Evolutionary conservation across 2,797 vertebrate genomes (phyloP).

Genomic region (Poecilia wingei): DNA sequence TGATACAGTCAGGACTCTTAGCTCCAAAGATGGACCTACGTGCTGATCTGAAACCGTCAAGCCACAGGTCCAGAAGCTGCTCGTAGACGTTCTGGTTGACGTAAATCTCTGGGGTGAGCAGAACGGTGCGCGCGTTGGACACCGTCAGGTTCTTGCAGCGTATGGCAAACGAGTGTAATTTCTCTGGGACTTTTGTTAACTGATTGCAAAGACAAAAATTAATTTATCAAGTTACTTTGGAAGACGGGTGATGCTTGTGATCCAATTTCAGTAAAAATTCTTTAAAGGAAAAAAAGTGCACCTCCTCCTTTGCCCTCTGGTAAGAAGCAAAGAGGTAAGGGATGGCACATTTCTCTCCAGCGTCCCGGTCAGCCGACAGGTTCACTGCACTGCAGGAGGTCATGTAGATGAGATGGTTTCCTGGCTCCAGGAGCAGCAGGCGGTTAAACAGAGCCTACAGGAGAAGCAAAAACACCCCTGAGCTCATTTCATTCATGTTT

Average conservation of each 20-base stretch:
- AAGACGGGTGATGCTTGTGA: slow-evolving; percentile 9
- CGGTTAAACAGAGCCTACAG: slow-evolving; percentile 92
- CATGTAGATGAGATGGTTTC: slow-evolving; percentile 94
- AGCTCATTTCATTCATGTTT: slow-evolving; percentile 14
- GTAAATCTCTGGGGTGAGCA: slow-evolving; percentile 97
- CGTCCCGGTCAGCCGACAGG: slow-evolving; percentile 94
- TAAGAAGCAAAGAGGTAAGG: slow-evolving; percentile 94
- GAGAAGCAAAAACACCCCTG: slow-evolving; percentile 14
- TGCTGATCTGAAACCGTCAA: slow-evolving; percentile 87
- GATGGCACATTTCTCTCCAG: slow-evolving; percentile 90
- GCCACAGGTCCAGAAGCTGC: slow-evolving; percentile 93
- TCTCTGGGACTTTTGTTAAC: slow-evolving; percentile 98
- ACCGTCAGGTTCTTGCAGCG: slow-evolving; percentile 92
- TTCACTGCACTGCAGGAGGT: slow-evolving; percentile 87
- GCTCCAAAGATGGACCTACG: slow-evolving; percentile 80
- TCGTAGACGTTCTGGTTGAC: slow-evolving; percentile 91
- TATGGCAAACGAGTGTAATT: slow-evolving; percentile 89
- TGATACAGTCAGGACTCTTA: not conserved
- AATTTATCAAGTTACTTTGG: slow-evolving; percentile 15
- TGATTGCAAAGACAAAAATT: slow-evolving; percentile 62
- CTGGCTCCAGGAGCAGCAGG: slow-evolving; percentile 91
- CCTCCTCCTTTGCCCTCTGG: slow-evolving; percentile 94
- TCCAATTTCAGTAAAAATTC: slow-evolving; percentile 10
- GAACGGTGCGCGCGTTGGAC: slow-evolving; percentile 89
- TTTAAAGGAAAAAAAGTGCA: slow-evolving; percentile 49